Evolutionary conservation across 1,140 invertebrate genomes (phyloP), one percentile per base, ranked within the genome.

Genomic region (Maniola jurtina): DNA sequence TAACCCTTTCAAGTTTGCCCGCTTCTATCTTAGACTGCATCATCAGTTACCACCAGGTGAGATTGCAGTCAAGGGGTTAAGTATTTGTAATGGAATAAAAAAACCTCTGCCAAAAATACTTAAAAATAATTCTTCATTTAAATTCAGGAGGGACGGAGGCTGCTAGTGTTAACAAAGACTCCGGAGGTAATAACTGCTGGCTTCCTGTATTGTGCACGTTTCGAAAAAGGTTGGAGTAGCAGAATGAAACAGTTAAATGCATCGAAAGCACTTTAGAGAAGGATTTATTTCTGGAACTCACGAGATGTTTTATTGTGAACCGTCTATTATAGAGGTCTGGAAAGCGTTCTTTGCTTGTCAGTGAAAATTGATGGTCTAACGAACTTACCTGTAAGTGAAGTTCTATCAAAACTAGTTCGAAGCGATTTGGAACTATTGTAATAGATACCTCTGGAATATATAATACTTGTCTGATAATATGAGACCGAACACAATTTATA

Each of bases 81-180:
- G 1, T 4, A 25, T 4, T 25, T 25, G 25, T 25, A 25, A 25
- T 25, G 25, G 85, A 90, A 90, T 90, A 89, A 89, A 90, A n/a
- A 87, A 77, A 84, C 86, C 83, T 84, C 73, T 78, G 13, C 80
- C 82, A 86, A 90, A 90, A 89, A 89, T 90, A 89, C 88, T 90
- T 87, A 80, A 90, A 85, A 89, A 88, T 89, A 90, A 90, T 90
- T 89, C 80, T 67, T 84, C 84, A 89, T 90, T 90, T 89, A 90
- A 90, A 90, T 90, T 88, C 88, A 87, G 83, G 65, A 78, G 82
- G 84, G 81, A 75, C 73, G 72, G 79, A 72, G 74, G 58, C 74
- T 70, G 66, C 68, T 72, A 73, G 72, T 75, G 71, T 79, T 84
- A 77, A 90, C 85, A 88, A 88, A 88, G 81, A 77, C 78, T 73